Conservation (phyloP, 1,140 invertebrate species). For the Hermatobates lingyangjiaoensis region DNA sequence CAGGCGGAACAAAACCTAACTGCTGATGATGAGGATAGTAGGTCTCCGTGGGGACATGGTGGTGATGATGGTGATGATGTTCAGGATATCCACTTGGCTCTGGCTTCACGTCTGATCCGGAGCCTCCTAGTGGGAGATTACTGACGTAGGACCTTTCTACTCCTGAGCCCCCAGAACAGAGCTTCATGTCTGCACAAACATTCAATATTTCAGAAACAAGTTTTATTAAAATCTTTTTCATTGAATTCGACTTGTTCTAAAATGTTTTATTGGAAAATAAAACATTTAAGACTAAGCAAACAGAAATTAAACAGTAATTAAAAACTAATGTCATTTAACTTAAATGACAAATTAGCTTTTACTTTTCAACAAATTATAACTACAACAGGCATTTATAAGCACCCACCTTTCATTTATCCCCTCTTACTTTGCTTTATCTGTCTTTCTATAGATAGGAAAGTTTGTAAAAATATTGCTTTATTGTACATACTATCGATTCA, state of each 20-base stretch:
- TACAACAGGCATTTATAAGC: too few relatives aligned
- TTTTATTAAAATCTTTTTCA: background rate
- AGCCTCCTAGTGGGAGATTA: background rate
- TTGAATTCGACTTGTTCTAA: background rate
- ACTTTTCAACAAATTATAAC: too few relatives aligned
- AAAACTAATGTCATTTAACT: too few relatives aligned
- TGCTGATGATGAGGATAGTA: constrained; percentile 2
- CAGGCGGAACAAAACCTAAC: background rate
- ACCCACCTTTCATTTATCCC: too few relatives aligned
- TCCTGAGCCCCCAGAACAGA: background rate
- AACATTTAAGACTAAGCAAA: background rate
- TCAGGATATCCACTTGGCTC: background rate
- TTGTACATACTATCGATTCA: too few relatives aligned
- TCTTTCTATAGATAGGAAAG: too few relatives aligned
- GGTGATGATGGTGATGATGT: constrained; percentile 1
- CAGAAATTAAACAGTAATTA: too few relatives aligned
- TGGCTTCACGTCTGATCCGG: background rate
- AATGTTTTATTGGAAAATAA: background rate
- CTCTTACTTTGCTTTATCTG: too few relatives aligned
- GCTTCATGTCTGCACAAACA: background rate
- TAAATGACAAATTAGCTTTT: too few relatives aligned
- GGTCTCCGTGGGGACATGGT: background rate
- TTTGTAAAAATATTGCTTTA: too few relatives aligned
- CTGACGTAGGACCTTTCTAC: background rate
- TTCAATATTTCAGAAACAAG: background rate